These are phyloP conservation scores for Hyaena hyaena DNA, from an alignment of 2,113 vertebrate genomes.

Conservation along the genomic window DNA sequence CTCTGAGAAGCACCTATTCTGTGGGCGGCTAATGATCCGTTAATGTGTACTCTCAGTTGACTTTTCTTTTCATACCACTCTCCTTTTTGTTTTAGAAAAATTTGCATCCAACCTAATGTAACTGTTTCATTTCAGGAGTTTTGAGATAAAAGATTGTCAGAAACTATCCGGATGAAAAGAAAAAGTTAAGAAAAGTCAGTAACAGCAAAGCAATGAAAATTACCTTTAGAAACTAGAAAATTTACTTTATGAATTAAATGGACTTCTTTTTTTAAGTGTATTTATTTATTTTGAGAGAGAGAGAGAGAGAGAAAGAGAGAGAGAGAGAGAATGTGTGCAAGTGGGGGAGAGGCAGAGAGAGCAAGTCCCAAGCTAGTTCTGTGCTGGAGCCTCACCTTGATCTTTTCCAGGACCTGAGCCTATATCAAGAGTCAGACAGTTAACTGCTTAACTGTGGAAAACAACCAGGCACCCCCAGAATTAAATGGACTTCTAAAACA, in stretches of 20 bases:
- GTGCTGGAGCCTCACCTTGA: no score
- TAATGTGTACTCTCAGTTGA: background rate
- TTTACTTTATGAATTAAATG: background rate
- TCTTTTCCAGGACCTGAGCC: no score
- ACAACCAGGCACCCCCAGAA: background rate
- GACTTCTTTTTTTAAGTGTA: background rate
- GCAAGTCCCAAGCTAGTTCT: no score
- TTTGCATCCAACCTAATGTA: background rate
- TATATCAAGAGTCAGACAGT: no score
- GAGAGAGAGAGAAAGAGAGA: no score
- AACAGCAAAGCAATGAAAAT: background rate
- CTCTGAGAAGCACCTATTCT: background rate
- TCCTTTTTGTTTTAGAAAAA: background rate
- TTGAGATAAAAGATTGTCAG: conserved; percentile 27
- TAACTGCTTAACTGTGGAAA: no score
- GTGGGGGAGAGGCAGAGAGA: no score
- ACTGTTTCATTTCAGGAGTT: background rate
- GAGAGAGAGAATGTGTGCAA: no score
- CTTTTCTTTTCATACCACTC: background rate
- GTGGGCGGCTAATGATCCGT: background rate
- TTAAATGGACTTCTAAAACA: background rate
- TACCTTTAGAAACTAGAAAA: background rate
- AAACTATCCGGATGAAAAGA: background rate
- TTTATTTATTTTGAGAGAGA: no score
- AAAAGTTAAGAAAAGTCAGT: background rate